Evolutionary conservation across 1,140 invertebrate genomes (phyloP).

Genomic region (Zaprionus nigranus): DNA sequence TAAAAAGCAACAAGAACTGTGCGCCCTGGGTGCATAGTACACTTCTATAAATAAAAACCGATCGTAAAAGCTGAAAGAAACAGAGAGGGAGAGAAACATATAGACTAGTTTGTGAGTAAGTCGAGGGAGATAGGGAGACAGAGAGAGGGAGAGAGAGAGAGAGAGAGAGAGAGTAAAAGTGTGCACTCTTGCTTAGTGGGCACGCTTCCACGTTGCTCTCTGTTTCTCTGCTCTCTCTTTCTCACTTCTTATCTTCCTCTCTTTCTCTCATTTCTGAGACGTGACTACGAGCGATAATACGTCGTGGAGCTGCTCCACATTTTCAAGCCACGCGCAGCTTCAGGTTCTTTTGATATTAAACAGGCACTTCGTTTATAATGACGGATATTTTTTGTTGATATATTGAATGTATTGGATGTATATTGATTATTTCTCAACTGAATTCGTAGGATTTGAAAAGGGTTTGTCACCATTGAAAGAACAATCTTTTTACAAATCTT

Average conservation of each 20-base stretch:
- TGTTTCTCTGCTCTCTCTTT: conserved; percentile 4
- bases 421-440: neutral
- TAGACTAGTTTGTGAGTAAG: neutral
- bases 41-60: conserved; percentile 26
- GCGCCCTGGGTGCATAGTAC: conserved; percentile 64
- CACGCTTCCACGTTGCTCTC: conserved; percentile 3
- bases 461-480: conserved; percentile 17
- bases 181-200: conserved; percentile 25
- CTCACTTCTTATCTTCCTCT: neutral
- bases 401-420: neutral
- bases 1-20: conserved; percentile 24
- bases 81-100: conserved; percentile 4
- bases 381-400: neutral
- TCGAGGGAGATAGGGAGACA: neutral
- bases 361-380: conserved; percentile 23
- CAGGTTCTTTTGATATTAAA: conserved; percentile 38
- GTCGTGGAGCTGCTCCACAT: conserved; percentile 24
- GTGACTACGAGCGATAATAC: conserved; percentile 9
- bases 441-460: neutral
- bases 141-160: neutral
- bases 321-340: conserved; percentile 34
- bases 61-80: neutral
- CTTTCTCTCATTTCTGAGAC: neutral
- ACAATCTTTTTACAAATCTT: conserved; percentile 12
- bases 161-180: conserved; percentile 22